phyloP scores from a whole-genome alignment of 2,797 vertebrate species.

The Pachyuromys duprasi region DNA sequence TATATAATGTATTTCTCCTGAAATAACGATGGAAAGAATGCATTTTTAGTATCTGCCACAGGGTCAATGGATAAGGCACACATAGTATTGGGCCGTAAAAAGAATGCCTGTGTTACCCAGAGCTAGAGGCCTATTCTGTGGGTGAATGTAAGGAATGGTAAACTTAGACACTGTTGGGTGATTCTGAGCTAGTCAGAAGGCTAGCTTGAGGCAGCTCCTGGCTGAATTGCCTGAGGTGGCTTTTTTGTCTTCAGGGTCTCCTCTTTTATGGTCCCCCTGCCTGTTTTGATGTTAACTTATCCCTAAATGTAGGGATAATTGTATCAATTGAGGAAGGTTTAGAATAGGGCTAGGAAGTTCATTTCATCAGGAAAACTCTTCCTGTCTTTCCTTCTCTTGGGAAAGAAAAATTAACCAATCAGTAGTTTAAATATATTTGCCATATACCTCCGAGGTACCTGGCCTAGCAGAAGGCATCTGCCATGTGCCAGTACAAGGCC shows the following conservation, averaged over 20 bases:
- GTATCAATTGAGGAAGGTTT: neutral
- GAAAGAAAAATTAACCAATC: slow-evolving; percentile 16
- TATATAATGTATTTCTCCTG: neutral
- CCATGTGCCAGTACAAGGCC: neutral
- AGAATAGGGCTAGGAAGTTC: neutral
- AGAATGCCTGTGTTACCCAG: neutral
- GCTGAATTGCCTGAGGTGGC: too few relatives aligned
- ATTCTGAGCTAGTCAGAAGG: neutral
- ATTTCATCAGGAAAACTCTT: neutral
- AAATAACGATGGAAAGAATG: neutral
- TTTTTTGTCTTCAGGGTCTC: neutral
- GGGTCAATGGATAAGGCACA: neutral
- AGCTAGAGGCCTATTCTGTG: neutral
- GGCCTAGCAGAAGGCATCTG: neutral
- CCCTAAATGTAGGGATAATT: neutral
- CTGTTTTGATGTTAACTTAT: slow-evolving; percentile 31
- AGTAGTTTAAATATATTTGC: neutral
- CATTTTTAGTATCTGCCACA: neutral
- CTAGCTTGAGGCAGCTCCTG: neutral
- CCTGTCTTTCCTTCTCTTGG: neutral
- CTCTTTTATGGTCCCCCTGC: neutral
- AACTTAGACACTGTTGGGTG: neutral
- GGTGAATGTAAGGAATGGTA: neutral
- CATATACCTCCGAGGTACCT: neutral
- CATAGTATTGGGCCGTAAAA: neutral